These are phyloP conservation scores for Andrena minutula DNA, from an alignment of 2,888 invertebrate genomes.

Conservation along the genomic window DNA sequence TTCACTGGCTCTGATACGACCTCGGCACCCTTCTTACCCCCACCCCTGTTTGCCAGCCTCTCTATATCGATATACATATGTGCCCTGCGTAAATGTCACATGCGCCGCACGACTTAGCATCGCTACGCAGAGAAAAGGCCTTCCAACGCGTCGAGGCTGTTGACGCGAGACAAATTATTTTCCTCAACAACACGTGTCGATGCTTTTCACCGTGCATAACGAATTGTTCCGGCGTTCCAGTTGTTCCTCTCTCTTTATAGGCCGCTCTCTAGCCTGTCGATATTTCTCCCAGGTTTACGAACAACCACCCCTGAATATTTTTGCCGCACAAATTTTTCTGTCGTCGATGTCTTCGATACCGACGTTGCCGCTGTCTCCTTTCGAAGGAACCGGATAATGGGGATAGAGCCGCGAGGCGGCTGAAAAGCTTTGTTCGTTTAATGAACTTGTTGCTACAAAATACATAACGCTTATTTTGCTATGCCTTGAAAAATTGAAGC, in stretches of 20 bases:
- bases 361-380: constrained; percentile 11
- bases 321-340: constrained; percentile 38
- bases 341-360: constrained; percentile 56
- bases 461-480: not conserved
- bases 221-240: constrained; percentile 66
- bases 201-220: constrained; percentile 65
- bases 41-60: constrained; percentile 3
- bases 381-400: not conserved
- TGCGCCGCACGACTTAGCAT: constrained; percentile 53
- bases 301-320: constrained; percentile 45
- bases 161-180: constrained; percentile 73
- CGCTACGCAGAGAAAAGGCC: constrained; percentile 40
- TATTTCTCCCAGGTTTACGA: constrained; percentile 52
- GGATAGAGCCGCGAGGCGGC: not conserved
- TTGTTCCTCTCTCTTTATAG: constrained; percentile 27
- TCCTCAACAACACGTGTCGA: constrained; percentile 66
- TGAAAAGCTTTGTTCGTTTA: constrained; percentile 14
- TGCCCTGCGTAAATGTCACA: constrained; percentile 65
- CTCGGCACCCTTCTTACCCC: constrained; percentile 63
- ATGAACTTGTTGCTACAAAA: not conserved
- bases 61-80: constrained; percentile 43
- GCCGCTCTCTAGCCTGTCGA: constrained; percentile 38
- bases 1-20: constrained; percentile 78
- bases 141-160: constrained; percentile 63
- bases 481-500: too few relatives aligned